Evolutionary conservation across 2,797 vertebrate species (phyloP).

Genomic region (Tenualosa ilisha): DNA sequence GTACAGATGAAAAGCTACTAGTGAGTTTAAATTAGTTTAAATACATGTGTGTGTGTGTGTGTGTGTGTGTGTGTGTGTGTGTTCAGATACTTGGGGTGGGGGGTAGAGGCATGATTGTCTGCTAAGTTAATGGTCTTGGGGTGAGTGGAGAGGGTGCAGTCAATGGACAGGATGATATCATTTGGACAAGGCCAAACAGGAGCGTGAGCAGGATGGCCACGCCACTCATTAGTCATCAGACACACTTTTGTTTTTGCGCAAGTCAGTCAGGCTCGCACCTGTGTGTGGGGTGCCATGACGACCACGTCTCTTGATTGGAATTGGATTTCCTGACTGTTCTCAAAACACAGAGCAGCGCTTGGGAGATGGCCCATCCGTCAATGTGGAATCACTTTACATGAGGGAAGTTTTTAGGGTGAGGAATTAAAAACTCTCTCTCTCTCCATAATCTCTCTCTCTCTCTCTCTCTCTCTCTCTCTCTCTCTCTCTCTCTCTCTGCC

Average conservation of each 20-base stretch:
- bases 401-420: neutral
- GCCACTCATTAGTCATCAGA: neutral
- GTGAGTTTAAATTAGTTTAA: neutral
- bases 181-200: constrained; percentile 3
- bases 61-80: neutral
- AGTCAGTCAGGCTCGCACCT: constrained; percentile 12
- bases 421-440: constrained; percentile 8
- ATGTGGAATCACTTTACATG: constrained; percentile 22
- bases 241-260: neutral
- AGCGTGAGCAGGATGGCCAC: neutral
- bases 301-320: constrained; percentile 7
- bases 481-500: neutral
- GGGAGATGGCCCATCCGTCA: constrained; percentile 16
- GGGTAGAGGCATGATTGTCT: neutral
- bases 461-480: neutral
- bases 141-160: neutral
- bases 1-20: neutral
- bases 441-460: neutral
- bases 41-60: neutral
- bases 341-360: neutral
- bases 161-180: constrained; percentile 19
- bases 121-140: neutral
- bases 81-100: neutral
- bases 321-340: constrained; percentile 13
- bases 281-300: constrained; percentile 23